A percentile compares a stretch with the other conserved stretches of the same genome.
Evolutionary conservation across 1,140 invertebrate genomes (phyloP).

Genomic region (Amphibalanus amphitrite): DNA sequence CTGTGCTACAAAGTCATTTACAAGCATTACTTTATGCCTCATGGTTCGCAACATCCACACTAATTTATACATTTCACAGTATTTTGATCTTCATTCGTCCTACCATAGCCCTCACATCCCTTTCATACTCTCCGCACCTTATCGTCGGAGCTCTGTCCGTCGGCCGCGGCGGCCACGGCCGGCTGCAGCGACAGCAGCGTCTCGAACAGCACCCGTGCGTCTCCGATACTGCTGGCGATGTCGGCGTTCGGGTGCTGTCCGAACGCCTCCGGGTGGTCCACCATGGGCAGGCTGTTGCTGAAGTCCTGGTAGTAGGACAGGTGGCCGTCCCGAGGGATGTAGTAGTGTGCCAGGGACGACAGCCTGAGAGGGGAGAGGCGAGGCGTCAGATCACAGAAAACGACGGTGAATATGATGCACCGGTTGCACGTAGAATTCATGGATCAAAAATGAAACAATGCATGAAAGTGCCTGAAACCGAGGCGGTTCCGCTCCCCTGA

Average conservation of each 20-base stretch:
- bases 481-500: conserved; percentile 58
- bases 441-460: conserved; percentile 14
- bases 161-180: conserved; percentile 28
- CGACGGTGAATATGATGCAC: background rate
- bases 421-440: conserved; percentile 9
- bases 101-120: too few relatives aligned
- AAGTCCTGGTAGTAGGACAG: conserved; percentile 58
- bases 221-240: conserved; percentile 80
- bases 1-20: too few relatives aligned
- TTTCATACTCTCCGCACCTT: conserved; percentile 30
- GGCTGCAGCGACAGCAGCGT: conserved; percentile 42
- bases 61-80: too few relatives aligned
- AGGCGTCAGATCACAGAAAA: too few relatives aligned
- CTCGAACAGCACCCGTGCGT: conserved; percentile 58
- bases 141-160: conserved; percentile 28
- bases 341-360: conserved; percentile 34
- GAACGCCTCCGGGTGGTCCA: conserved; percentile 68
- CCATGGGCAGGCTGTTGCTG: conserved; percentile 54
- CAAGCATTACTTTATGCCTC: too few relatives aligned
- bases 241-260: conserved; percentile 88
- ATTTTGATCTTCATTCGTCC: too few relatives aligned
- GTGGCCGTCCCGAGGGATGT: conserved; percentile 55
- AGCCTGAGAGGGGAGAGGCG: background rate
- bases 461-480: conserved; percentile 10
- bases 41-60: too few relatives aligned